These are phyloP conservation scores for Heteronetta atricapilla DNA, from an alignment of 2,113 vertebrate genomes.

Conservation along the genomic window DNA sequence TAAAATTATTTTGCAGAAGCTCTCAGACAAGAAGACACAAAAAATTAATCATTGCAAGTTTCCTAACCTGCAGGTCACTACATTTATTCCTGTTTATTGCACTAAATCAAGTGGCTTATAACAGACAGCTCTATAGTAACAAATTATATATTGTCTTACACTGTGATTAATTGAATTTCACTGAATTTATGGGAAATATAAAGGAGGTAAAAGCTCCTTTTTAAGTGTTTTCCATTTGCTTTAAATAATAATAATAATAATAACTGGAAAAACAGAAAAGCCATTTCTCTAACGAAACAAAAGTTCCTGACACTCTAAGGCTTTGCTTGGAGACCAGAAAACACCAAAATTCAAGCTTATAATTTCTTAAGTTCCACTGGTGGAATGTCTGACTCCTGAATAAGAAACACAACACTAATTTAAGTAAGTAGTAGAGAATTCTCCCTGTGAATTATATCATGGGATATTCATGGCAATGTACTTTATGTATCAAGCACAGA, in stretches of 20 bases:
- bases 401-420: background rate
- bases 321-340: background rate
- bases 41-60: background rate
- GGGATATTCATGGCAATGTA: background rate
- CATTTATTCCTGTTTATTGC: background rate
- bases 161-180: background rate
- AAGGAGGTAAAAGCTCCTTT: background rate
- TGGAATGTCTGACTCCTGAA: background rate
- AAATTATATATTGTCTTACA: background rate
- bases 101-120: background rate
- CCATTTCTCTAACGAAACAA: background rate
- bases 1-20: background rate
- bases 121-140: background rate
- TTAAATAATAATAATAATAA: too few relatives aligned
- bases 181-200: background rate
- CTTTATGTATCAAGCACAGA: background rate
- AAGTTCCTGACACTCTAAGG: background rate
- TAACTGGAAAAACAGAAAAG: background rate
- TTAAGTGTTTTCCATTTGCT: background rate
- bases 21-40: background rate
- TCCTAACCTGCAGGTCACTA: background rate
- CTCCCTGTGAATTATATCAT: background rate
- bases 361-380: background rate
- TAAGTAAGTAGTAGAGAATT: background rate
- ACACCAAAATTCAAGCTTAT: background rate